A percentile compares a stretch with the other conserved stretches of the same genome.
These are phyloP conservation scores for Apostichopus parvimensis DNA, from an alignment of 35 echinoderm and acorn worm species.

Conservation along the genomic window DNA sequence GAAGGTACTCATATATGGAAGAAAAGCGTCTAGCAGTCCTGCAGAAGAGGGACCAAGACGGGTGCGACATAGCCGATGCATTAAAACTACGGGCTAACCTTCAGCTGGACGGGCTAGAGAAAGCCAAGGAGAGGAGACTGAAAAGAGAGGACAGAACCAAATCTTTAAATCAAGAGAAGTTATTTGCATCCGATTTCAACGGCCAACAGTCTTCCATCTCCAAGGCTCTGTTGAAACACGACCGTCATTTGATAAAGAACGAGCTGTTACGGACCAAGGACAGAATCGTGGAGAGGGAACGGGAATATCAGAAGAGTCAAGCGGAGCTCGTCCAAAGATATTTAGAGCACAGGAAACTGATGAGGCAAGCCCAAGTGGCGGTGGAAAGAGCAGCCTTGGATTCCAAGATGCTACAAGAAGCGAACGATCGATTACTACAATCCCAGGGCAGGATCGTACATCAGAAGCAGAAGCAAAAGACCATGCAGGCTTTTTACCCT, in stretches of 20 bases:
- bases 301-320: constrained; percentile 71
- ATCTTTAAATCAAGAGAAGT: constrained; percentile 50
- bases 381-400: constrained; percentile 85
- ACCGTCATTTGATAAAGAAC: constrained; percentile 56
- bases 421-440: constrained; percentile 76
- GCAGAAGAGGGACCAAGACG: constrained; percentile 70
- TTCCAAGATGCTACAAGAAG: constrained; percentile 73
- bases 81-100: constrained; percentile 55
- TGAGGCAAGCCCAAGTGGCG: constrained; percentile 88
- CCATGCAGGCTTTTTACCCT: constrained; percentile 76
- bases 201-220: constrained; percentile 92
- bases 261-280: constrained; percentile 47
- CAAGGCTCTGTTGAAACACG: constrained; percentile 89
- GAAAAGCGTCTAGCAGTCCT: constrained; percentile 73
- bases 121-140: constrained; percentile 48
- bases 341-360: constrained; percentile 88
- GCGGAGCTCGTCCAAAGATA: constrained; percentile 76
- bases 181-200: constrained; percentile 78
- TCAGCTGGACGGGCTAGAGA: constrained; percentile 56
- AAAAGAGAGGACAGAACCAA: constrained; percentile 47
- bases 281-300: constrained; percentile 52
- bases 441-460: constrained; percentile 55
- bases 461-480: constrained; percentile 78
- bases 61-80: constrained; percentile 35
- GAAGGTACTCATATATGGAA: constrained; percentile 73